A percentile compares a stretch with the other conserved stretches of the same genome.
phyloP scores from a whole-genome alignment of 2,797 vertebrate genomes.

The Paratrypauchen microcephalus region DNA sequence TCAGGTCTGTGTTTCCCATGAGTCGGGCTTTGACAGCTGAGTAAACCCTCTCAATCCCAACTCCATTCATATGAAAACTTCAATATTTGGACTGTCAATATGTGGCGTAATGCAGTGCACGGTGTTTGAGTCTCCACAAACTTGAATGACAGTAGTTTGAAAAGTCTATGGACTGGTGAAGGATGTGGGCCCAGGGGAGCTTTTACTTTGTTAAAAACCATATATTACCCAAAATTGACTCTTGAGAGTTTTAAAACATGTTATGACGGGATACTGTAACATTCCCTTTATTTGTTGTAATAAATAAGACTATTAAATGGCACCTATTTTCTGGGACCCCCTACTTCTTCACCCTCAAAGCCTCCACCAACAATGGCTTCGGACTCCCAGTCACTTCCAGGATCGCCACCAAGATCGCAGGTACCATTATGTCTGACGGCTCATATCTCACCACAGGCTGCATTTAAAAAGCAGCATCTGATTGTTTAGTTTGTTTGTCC shows the following conservation, averaged over 20 bases:
- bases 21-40: conserved; percentile 3
- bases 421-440: conserved; percentile 57
- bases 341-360: too few relatives aligned
- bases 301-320: too few relatives aligned
- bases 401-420: conserved; percentile 77
- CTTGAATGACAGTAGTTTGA: background rate
- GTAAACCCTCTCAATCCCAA: conserved; percentile 2
- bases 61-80: background rate
- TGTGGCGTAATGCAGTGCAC: background rate
- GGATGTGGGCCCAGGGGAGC: too few relatives aligned
- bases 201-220: too few relatives aligned
- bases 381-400: too few relatives aligned
- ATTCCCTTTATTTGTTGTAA: too few relatives aligned
- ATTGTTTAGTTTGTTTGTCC: background rate
- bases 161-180: background rate
- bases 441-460: background rate
- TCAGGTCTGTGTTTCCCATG: background rate
- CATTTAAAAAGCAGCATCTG: background rate
- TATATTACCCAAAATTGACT: too few relatives aligned
- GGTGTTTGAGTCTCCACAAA: background rate
- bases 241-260: too few relatives aligned
- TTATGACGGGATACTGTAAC: too few relatives aligned
- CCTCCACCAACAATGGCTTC: too few relatives aligned
- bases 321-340: too few relatives aligned
- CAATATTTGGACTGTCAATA: conserved; percentile 5